These are phyloP conservation scores for Cherax destructor DNA, from an alignment of 1,140 invertebrate genomes.

Conservation along the genomic window DNA sequence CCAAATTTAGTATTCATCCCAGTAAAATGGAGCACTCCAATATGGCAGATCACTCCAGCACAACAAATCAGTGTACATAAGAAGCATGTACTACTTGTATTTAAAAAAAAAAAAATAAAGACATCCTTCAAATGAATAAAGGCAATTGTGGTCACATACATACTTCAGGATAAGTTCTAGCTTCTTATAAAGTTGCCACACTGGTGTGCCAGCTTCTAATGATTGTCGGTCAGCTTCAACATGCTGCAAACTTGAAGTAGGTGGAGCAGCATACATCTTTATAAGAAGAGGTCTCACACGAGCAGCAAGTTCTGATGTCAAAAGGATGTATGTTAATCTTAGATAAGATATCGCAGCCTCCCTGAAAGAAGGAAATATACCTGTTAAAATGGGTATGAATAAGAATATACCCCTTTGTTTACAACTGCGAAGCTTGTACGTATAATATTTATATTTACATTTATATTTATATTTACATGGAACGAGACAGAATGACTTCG, in stretches of 20 bases:
- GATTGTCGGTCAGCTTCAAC: background rate
- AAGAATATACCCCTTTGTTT: too few species aligned
- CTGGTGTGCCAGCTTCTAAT: conserved; percentile 23
- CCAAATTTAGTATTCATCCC: too few species aligned
- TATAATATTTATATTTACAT: too few species aligned
- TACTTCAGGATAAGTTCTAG: conserved; percentile 27
- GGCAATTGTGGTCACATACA: background rate
- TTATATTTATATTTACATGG: too few species aligned
- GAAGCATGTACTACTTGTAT: too few species aligned
- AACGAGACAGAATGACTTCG: too few species aligned
- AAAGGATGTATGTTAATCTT: conserved; percentile 31
- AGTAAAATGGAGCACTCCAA: too few species aligned
- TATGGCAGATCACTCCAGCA: too few species aligned
- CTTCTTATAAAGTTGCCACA: conserved; percentile 51
- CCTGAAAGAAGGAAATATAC: conserved; percentile 19
- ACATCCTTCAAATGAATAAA: too few species aligned
- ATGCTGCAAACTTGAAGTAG: background rate
- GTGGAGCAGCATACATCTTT: conserved; percentile 12
- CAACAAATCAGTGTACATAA: too few species aligned
- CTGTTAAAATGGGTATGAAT: background rate
- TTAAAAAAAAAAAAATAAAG: too few species aligned
- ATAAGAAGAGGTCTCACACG: conserved; percentile 29
- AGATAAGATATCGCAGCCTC: conserved; percentile 40
- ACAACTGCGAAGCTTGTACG: too few species aligned
- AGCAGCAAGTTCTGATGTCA: conserved; percentile 42